A percentile compares a stretch with the other conserved stretches of the same genome.
Evolutionary conservation across 1,140 invertebrate genomes (phyloP).

Genomic region (Meloidogyne exigua): DNA sequence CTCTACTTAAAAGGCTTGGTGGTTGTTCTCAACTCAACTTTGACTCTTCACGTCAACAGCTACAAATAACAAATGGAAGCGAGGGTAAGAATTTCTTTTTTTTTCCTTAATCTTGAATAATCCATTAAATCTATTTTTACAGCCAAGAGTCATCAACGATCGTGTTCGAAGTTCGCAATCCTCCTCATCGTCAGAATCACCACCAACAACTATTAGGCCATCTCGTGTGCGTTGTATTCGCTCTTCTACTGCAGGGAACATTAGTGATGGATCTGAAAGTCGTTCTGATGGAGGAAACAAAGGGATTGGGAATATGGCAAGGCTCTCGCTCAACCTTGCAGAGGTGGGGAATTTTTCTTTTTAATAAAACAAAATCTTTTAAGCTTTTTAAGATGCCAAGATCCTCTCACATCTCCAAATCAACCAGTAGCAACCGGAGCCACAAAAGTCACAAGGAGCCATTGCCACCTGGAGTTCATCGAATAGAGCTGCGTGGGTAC

Average conservation of each 20-base stretch:
- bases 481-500: background rate
- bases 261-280: background rate
- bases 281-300: background rate
- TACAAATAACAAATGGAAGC: background rate
- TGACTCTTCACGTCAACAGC: no score
- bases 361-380: background rate
- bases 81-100: background rate
- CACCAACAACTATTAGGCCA: background rate
- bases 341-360: background rate
- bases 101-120: background rate
- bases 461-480: background rate
- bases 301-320: background rate
- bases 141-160: no score
- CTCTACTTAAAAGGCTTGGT: no score
- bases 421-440: background rate
- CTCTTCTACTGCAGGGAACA: background rate
- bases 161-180: background rate
- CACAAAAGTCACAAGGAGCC: background rate
- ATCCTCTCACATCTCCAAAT: background rate
- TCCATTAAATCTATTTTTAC: no score
- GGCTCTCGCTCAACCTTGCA: background rate
- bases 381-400: background rate
- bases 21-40: background rate
- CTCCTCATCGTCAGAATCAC: background rate
- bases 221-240: background rate